A percentile compares a stretch with the other conserved stretches of the same genome.
phyloP scores from a whole-genome alignment of 2,797 vertebrate genomes.

The Chelmon rostratus region DNA sequence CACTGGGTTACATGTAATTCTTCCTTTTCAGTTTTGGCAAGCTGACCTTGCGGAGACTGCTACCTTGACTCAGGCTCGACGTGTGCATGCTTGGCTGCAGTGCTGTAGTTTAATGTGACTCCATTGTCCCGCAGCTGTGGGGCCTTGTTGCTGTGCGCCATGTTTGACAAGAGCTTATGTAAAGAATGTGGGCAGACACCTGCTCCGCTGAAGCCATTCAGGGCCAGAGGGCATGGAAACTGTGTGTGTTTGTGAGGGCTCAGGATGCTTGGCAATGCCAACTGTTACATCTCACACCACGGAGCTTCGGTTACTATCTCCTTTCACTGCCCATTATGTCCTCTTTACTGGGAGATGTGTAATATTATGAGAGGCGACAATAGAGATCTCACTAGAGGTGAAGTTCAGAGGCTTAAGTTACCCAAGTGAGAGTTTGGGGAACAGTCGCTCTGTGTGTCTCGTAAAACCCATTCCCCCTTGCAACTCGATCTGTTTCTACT shows the following conservation, averaged over 20 bases:
- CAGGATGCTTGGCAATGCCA: slow-evolving; percentile 56
- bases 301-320: slow-evolving; percentile 70
- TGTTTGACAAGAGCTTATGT: slow-evolving; percentile 82
- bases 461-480: slow-evolving; percentile 42
- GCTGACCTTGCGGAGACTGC: slow-evolving; percentile 42
- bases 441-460: slow-evolving; percentile 56
- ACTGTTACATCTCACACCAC: slow-evolving; percentile 67
- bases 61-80: slow-evolving; percentile 44
- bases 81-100: slow-evolving; percentile 34
- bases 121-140: slow-evolving; percentile 77
- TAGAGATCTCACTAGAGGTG: slow-evolving; percentile 64
- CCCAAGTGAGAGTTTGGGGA: slow-evolving; percentile 64
- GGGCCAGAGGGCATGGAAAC: slow-evolving; percentile 63
- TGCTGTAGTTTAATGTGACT: slow-evolving; percentile 48
- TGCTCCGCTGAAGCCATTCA: slow-evolving; percentile 63
- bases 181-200: slow-evolving; percentile 76
- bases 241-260: slow-evolving; percentile 52
- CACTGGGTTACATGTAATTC: slow-evolving; percentile 1
- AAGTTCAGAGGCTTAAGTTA: slow-evolving; percentile 71
- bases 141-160: slow-evolving; percentile 66
- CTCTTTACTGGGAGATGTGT: slow-evolving; percentile 64
- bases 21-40: slow-evolving; percentile 10
- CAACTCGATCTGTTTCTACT: slow-evolving; percentile 69
- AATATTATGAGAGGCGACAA: slow-evolving; percentile 72
- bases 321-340: slow-evolving; percentile 65